Conservation (phyloP, 2,113 vertebrate species). For the Gadus chalcogrammus region DNA sequence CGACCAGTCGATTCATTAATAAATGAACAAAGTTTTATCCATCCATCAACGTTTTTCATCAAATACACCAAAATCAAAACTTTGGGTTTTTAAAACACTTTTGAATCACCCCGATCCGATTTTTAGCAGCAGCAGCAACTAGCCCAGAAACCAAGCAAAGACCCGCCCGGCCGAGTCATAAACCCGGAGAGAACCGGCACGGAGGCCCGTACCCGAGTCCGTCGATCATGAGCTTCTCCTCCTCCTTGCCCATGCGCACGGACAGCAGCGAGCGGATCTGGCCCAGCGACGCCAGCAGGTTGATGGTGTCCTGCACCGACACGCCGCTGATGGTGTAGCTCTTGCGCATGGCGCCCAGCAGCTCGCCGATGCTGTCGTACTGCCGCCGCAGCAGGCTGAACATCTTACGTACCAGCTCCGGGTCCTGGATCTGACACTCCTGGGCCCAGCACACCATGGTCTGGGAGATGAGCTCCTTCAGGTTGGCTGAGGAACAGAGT, state of each 20-base stretch:
- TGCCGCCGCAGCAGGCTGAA: constrained; percentile 91
- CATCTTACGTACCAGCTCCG: constrained; percentile 92
- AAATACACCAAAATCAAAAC: no score
- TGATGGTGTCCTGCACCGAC: constrained; percentile 91
- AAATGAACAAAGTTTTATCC: no score
- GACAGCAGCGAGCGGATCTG: constrained; percentile 95
- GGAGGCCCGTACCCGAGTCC: constrained; percentile 82
- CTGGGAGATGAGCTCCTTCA: constrained; percentile 95
- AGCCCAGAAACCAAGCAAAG: no score
- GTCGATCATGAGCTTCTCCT: constrained; percentile 97
- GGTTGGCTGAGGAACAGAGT: constrained; percentile 74
- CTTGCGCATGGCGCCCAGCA: constrained; percentile 90
- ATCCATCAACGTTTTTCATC: no score
- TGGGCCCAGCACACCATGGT: constrained; percentile 98
- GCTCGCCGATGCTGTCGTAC: constrained; percentile 96
- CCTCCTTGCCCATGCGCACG: constrained; percentile 96
- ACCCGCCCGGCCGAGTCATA: no score
- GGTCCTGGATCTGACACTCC: constrained; percentile 93
- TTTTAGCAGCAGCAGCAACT: no score
- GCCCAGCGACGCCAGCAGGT: constrained; percentile 89
- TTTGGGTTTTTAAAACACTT: no score
- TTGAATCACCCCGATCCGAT: no score
- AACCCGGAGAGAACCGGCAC: no score
- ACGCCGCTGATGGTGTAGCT: constrained; percentile 92
- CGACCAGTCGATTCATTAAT: no score